Conservation (phyloP, 2,113 vertebrate species). For the Shinisaurus crocodilurus region DNA sequence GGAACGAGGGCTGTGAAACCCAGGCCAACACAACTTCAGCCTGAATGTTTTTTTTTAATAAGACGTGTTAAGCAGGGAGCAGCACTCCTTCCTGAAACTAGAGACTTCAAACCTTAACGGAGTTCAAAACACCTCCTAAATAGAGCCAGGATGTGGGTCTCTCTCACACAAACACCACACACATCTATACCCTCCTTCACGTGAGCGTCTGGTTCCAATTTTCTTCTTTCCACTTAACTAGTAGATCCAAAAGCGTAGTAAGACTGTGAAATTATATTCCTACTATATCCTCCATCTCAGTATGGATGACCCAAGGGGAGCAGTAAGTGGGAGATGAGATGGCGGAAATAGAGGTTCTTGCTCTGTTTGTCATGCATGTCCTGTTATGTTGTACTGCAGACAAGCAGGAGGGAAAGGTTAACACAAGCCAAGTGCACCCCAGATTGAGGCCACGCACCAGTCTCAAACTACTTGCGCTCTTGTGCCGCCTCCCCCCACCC, state of each 20-base stretch:
- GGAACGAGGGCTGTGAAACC: not conserved
- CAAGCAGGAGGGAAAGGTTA: accelerated
- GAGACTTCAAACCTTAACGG: not conserved
- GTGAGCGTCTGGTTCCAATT: conserved; percentile 1
- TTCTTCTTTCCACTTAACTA: conserved; percentile 37
- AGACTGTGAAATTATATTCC: conserved; percentile 43
- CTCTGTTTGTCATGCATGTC: not conserved
- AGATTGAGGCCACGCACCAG: not conserved
- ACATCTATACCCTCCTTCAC: not conserved
- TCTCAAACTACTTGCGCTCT: not conserved
- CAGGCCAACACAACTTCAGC: not conserved
- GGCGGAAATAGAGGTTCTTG: not conserved
- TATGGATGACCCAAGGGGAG: conserved; percentile 1
- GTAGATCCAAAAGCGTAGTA: conserved; percentile 11
- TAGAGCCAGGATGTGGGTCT: not conserved
- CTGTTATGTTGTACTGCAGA: accelerated
- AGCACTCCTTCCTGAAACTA: accelerated
- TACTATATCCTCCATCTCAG: not conserved
- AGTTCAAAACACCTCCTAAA: not conserved
- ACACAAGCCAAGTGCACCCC: accelerated
- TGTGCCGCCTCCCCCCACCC: accelerated
- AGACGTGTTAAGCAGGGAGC: not conserved
- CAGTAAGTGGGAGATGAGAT: not conserved
- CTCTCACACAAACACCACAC: conserved; percentile 22
- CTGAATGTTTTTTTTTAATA: accelerated